A percentile compares a stretch with the other conserved stretches of the same genome.
Evolutionary conservation across 2,888 invertebrate species (phyloP).

Genomic region (Pollenia labialis): DNA sequence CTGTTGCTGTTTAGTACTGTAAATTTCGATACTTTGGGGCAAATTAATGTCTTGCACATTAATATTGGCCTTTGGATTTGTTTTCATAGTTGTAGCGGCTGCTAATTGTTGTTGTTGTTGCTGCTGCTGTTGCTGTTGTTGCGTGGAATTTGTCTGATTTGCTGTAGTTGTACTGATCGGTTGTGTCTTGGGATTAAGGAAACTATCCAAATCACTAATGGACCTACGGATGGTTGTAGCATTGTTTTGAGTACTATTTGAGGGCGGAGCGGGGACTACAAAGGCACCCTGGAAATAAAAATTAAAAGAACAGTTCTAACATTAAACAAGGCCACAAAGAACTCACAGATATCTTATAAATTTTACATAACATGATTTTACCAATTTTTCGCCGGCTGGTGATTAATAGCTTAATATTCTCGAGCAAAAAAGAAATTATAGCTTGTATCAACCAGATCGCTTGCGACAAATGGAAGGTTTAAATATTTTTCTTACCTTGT

Average conservation of each 20-base stretch:
- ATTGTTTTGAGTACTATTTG: conserved; percentile 78
- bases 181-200: conserved; percentile 81
- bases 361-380: too few relatives aligned
- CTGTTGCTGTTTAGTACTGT: conserved; percentile 77
- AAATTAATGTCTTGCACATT: conserved; percentile 80
- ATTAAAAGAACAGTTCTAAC: background rate
- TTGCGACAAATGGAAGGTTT: too few relatives aligned
- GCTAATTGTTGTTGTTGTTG: conserved; percentile 78
- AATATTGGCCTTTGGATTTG: conserved; percentile 68
- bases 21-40: conserved; percentile 81
- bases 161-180: conserved; percentile 73
- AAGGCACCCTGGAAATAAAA: conserved; percentile 81
- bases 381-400: too few relatives aligned
- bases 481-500: conserved; percentile 78
- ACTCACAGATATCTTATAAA: too few relatives aligned
- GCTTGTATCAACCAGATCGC: too few relatives aligned
- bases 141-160: conserved; percentile 78
- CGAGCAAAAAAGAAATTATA: too few relatives aligned
- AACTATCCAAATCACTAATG: conserved; percentile 83
- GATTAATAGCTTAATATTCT: too few relatives aligned
- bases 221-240: conserved; percentile 81
- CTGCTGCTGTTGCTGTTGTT: conserved; percentile 76
- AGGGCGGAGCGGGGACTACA: conserved; percentile 84
- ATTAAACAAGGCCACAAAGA: background rate
- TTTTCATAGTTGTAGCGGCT: conserved; percentile 78